Conservation (phyloP, 2,113 vertebrate genomes). For the Opisthocomus hoazin region DNA sequence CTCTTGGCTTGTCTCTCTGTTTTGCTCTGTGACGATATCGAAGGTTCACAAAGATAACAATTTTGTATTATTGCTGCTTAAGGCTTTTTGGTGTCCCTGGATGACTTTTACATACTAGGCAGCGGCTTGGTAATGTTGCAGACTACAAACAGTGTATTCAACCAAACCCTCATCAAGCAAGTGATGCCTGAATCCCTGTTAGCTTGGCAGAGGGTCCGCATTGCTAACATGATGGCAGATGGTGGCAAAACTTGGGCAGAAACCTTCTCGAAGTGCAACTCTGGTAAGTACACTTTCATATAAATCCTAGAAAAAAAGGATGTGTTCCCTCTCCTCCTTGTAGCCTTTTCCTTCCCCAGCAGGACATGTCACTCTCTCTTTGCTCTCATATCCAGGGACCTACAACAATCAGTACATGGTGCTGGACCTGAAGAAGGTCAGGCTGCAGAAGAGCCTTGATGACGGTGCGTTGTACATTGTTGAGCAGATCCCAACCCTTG, state of each 20-base stretch:
- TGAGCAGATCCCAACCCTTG: constrained; percentile 88
- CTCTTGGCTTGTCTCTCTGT: not conserved
- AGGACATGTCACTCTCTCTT: not conserved
- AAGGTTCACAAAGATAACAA: not conserved
- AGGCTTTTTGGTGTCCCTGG: constrained; percentile 89
- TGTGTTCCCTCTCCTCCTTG: not conserved
- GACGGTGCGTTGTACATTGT: constrained; percentile 82
- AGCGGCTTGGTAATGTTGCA: constrained; percentile 87
- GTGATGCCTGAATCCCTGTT: constrained; percentile 80
- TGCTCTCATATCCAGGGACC: constrained; percentile 72
- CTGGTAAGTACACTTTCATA: constrained; percentile 71
- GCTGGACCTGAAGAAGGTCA: constrained; percentile 84
- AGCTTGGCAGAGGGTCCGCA: constrained; percentile 89
- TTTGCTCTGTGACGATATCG: not conserved
- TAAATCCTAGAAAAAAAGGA: not conserved
- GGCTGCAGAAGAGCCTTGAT: constrained; percentile 69
- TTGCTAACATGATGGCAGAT: constrained; percentile 84
- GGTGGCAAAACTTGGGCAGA: constrained; percentile 82
- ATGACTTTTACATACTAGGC: constrained; percentile 91
- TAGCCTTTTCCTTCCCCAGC: not conserved
- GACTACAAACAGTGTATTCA: constrained; percentile 87
- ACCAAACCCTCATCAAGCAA: constrained; percentile 71
- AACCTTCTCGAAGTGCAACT: constrained; percentile 82
- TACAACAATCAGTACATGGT: constrained; percentile 96
- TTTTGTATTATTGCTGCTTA: not conserved